Base-by-base conservation (phyloP, 2,113 vertebrate species). In the Syngnathus typhle region DNA sequence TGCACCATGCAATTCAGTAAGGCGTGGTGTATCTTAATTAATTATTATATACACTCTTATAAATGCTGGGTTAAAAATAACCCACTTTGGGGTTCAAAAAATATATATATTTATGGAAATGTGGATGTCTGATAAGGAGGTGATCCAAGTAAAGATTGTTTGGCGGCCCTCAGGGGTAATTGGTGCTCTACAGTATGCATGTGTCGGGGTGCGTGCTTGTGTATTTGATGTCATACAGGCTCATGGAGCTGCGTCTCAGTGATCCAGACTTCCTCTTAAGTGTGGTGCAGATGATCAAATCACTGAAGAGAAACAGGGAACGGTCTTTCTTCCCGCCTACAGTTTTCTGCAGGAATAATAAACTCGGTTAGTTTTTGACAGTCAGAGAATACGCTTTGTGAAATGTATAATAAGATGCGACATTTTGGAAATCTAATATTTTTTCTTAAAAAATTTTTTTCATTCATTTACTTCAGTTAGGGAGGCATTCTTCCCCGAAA, bases 231-330 rank as follows among this genome's bases (percentile, higher is more conserved):
- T 89, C 94, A 85, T 88, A 99, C 97, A 99, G 91, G 82, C 95
- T 99, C 95, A 98, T 96, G 83, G 97, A 99, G 85, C 96, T 98
- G 75, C 97, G 93, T 27, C 96, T 92, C 54, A 99, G 89, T 4
- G 96, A 98, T n/a, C 97, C 96, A 0, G 96, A 98, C 88, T 99
- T 99, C 84, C 96, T 92, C 79, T 99, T 99, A 74, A 98, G 85
- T 0, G 96, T 98, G 66, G 97, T 99, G 87, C 97, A 99, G 83
- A 98, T 91, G 46, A 99, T 90, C 76, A 99, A 91, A 85, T 99
- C 96, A 2, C 92, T 93, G 92, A 99, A 98, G 68, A 99, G 94
- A 89, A 99, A 99, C 67, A 99, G 94, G 5, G 97, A 99, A 1
- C 97, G 94, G 71, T 99, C 97, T 84, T 98, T 99, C 89, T 97